Evolutionary conservation across 2,113 vertebrate genomes (phyloP).

Genomic region (Spea multiplicata): DNA sequence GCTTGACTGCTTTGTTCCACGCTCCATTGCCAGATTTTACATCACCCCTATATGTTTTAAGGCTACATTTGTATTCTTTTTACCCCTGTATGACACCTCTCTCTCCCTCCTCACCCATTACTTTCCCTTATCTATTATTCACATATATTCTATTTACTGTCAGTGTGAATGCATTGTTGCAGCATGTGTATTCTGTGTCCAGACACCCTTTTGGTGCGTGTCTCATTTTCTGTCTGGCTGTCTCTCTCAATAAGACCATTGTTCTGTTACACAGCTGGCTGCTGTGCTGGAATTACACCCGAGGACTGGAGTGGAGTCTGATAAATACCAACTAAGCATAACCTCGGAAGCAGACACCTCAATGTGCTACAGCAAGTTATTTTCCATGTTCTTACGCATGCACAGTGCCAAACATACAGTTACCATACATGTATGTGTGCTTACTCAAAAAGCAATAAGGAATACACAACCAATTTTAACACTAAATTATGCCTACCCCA

Average conservation of each 20-base stretch:
- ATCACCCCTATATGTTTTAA: neutral
- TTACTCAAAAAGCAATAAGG: too few species aligned
- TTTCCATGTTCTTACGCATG: too few species aligned
- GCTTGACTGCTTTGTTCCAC: too few species aligned
- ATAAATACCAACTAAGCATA: constrained; percentile 3
- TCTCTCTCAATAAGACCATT: constrained; percentile 17
- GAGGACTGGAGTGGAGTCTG: neutral
- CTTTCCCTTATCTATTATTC: neutral
- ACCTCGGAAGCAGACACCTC: neutral
- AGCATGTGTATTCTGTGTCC: constrained; percentile 6
- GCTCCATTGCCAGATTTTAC: too few species aligned
- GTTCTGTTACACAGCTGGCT: constrained; percentile 12
- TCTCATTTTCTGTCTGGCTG: constrained; percentile 26
- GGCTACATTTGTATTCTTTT: neutral
- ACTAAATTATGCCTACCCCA: too few species aligned
- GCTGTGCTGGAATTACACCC: constrained; percentile 10
- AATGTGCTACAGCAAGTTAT: neutral
- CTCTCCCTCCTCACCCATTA: neutral
- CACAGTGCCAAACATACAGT: too few species aligned
- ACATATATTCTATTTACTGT: neutral
- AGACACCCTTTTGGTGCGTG: constrained; percentile 13
- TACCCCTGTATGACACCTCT: neutral
- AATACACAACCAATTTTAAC: too few species aligned
- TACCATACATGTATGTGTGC: too few species aligned
- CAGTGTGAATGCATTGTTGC: neutral